A percentile compares a stretch with the other conserved stretches of the same genome.
Conservation (phyloP, 2,888 invertebrate species). For the Chamaedrilus cognettii region DNA sequence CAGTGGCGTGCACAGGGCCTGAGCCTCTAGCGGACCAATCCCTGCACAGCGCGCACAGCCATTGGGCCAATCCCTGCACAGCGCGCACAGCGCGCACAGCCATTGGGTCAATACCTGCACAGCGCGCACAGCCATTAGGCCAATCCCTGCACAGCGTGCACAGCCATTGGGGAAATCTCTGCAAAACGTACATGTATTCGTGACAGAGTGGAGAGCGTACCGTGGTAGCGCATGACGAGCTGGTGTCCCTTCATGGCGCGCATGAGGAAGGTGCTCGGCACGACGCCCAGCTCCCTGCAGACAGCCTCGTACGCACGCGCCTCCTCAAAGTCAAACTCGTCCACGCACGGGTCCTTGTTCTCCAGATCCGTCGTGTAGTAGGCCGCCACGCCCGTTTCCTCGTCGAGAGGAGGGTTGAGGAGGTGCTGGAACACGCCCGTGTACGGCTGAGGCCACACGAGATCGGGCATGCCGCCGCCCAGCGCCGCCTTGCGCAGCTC, state of each 20-base stretch:
- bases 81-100: too few relatives aligned
- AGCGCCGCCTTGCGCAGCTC: slow-evolving; percentile 6
- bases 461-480: neutral
- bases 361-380: slow-evolving; percentile 15
- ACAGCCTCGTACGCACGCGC: slow-evolving; percentile 2
- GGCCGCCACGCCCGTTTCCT: neutral
- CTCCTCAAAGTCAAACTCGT: slow-evolving; percentile 7
- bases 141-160: too few relatives aligned
- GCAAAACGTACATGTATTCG: too few relatives aligned
- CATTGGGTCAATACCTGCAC: too few relatives aligned
- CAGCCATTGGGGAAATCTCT: too few relatives aligned
- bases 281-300: slow-evolving; percentile 4
- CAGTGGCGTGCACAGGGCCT: neutral
- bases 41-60: too few relatives aligned
- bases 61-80: too few relatives aligned
- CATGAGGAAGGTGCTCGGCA: slow-evolving; percentile 1
- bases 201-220: too few relatives aligned
- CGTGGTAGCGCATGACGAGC: neutral
- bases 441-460: slow-evolving; percentile 15
- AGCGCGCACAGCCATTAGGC: too few relatives aligned
- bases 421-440: slow-evolving; percentile 4
- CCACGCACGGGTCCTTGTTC: slow-evolving; percentile 8
- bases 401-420: neutral
- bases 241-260: neutral
- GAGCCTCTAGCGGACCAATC: neutral